Conservation (phyloP, 1,140 invertebrate genomes). For the Galleria mellonella region DNA sequence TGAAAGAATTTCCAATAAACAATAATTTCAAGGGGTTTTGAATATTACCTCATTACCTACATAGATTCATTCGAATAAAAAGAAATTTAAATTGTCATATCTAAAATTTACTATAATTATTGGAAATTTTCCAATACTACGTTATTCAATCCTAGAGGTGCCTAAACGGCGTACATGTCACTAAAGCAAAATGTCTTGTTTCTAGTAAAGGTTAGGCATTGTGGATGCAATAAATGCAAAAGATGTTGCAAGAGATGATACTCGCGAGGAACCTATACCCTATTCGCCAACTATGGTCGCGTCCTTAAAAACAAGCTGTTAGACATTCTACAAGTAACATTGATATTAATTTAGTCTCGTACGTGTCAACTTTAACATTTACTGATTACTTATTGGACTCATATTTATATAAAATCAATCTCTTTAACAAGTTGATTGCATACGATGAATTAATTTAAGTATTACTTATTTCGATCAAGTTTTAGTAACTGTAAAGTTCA, state of each 20-base stretch:
- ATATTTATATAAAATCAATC: no score
- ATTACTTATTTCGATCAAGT: no score
- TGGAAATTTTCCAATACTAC: no score
- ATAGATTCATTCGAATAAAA: no score
- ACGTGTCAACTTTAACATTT: not conserved
- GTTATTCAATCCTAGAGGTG: not conserved
- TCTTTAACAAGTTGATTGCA: no score
- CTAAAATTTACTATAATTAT: no score
- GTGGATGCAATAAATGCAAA: slow-evolving; percentile 53
- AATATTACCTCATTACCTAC: no score
- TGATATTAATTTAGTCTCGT: slow-evolving; percentile 6
- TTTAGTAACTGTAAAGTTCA: no score
- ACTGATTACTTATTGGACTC: not conserved
- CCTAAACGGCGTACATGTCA: slow-evolving; percentile 17
- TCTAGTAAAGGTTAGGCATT: slow-evolving; percentile 53
- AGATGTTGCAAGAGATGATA: slow-evolving; percentile 37
- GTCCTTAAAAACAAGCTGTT: slow-evolving; percentile 20
- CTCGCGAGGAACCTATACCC: slow-evolving; percentile 40
- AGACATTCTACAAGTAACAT: not conserved
- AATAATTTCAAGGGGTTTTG: no score
- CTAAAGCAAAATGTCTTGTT: slow-evolving; percentile 32
- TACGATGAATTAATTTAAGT: no score
- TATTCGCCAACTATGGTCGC: slow-evolving; percentile 35
- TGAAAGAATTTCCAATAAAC: no score
- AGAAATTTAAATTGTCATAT: no score